Evolutionary conservation across 1,140 invertebrate genomes (phyloP).

Genomic region (Tribolium castaneum): DNA sequence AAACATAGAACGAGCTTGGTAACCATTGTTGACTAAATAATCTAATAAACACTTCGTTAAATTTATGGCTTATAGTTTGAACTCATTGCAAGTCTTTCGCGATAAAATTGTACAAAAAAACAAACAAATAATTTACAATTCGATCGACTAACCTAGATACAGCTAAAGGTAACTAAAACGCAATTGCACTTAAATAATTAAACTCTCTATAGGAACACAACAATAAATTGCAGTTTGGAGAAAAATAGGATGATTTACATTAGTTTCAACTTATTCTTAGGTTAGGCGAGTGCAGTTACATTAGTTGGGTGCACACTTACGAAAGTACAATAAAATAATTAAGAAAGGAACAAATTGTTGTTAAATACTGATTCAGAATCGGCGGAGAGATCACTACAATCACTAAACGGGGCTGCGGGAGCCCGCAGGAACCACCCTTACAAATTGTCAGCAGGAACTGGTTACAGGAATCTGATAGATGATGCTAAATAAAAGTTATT

Average conservation of each 20-base stretch:
- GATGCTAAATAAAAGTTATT: constrained; percentile 49
- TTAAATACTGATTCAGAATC: constrained; percentile 48
- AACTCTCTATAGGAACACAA: constrained; percentile 49
- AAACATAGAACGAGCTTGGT: constrained; percentile 50
- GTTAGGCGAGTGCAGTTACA: constrained; percentile 42
- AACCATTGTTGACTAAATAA: constrained; percentile 58
- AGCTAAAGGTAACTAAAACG: constrained; percentile 47
- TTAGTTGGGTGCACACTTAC: constrained; percentile 40
- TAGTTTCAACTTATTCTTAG: constrained; percentile 45
- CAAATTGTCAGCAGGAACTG: constrained; percentile 42
- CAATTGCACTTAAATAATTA: constrained; percentile 50
- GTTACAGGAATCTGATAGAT: constrained; percentile 49
- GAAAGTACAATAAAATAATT: constrained; percentile 27
- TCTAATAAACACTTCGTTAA: constrained; percentile 31
- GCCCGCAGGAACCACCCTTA: not conserved
- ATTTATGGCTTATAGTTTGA: constrained; percentile 42
- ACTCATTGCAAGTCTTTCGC: constrained; percentile 39
- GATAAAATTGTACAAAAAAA: constrained; percentile 45
- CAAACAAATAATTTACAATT: constrained; percentile 47
- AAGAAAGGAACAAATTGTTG: constrained; percentile 48
- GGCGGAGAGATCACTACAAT: constrained; percentile 12
- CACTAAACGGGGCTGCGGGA: not conserved
- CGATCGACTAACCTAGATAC: constrained; percentile 28
- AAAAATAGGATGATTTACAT: constrained; percentile 22
- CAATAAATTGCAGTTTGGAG: constrained; percentile 31